Percentiles rank a stretch among this genome's conserved stretches.
Conservation (phyloP, 2,888 invertebrate genomes). For the Apomyelois bistriatella region DNA sequence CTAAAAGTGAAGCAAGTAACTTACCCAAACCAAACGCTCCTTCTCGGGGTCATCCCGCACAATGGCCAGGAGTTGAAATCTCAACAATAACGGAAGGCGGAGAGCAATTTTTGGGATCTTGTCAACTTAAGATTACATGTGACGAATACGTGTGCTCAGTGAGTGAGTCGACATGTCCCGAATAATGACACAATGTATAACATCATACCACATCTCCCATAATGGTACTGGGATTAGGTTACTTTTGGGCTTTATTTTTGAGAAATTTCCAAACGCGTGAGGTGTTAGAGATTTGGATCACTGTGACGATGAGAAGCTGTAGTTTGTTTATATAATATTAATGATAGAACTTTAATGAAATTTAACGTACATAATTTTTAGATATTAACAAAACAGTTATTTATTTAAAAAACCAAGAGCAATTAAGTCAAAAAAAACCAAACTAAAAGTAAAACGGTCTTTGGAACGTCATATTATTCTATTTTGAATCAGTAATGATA, state of each 20-base stretch:
- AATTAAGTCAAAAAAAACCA: no score
- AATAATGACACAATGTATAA: constrained; percentile 3
- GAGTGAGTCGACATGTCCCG: background rate
- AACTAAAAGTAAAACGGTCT: no score
- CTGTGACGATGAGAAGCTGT: no score
- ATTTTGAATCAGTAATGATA: no score
- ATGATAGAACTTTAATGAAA: no score
- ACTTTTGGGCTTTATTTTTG: background rate
- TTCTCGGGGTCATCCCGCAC: constrained; percentile 37
- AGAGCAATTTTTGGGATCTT: constrained; percentile 47
- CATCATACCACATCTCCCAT: constrained; percentile 11
- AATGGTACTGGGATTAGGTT: constrained; percentile 4
- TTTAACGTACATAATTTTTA: no score
- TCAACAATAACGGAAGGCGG: constrained; percentile 48
- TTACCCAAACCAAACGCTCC: constrained; percentile 19
- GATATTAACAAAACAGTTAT: no score
- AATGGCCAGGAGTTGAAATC: constrained; percentile 48
- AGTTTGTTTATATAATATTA: no score
- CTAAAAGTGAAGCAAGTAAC: background rate
- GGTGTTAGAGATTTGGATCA: background rate
- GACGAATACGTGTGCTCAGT: constrained; percentile 39
- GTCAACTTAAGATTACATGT: constrained; percentile 42
- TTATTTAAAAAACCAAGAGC: no score
- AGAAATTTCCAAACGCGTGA: background rate
- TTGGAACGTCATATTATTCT: no score